Evolutionary conservation across 2,797 vertebrate species (phyloP).

Genomic region (Arrhamphus sclerolepis): DNA sequence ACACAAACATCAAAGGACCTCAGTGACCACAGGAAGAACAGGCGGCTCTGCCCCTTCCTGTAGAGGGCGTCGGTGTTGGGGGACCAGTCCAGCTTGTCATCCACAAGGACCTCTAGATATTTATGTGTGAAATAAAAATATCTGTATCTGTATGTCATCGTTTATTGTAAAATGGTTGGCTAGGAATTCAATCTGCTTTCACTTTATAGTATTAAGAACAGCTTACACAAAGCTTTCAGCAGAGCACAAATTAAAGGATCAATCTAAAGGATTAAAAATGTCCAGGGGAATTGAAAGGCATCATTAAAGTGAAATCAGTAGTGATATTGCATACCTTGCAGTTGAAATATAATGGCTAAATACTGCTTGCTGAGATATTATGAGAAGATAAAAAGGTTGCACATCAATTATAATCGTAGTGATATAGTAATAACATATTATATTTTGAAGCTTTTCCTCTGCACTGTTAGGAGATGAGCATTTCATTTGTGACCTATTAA

Average conservation of each 20-base stretch:
- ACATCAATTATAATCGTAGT: background rate
- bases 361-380: conserved; percentile 12
- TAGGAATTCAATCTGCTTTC: conserved; percentile 19
- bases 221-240: conserved; percentile 35
- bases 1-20: too few relatives aligned
- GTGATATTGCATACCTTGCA: conserved; percentile 18
- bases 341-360: conserved; percentile 16
- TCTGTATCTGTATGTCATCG: conserved; percentile 11
- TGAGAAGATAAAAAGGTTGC: background rate
- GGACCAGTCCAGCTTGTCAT: too few relatives aligned
- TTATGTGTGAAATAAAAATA: too few relatives aligned
- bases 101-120: too few relatives aligned
- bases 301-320: conserved; percentile 35
- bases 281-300: conserved; percentile 20
- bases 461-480: background rate
- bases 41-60: too few relatives aligned
- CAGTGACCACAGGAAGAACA: too few relatives aligned
- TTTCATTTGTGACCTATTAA: conserved; percentile 33
- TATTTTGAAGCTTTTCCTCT: conserved; percentile 9
- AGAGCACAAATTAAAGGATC: conserved; percentile 31
- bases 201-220: conserved; percentile 15
- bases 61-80: too few relatives aligned
- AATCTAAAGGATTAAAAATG: conserved; percentile 47
- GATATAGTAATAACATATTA: background rate
- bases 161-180: conserved; percentile 13